Base-by-base conservation (phyloP, 2,797 vertebrate genomes). In the Cryptoprocta ferox region DNA sequence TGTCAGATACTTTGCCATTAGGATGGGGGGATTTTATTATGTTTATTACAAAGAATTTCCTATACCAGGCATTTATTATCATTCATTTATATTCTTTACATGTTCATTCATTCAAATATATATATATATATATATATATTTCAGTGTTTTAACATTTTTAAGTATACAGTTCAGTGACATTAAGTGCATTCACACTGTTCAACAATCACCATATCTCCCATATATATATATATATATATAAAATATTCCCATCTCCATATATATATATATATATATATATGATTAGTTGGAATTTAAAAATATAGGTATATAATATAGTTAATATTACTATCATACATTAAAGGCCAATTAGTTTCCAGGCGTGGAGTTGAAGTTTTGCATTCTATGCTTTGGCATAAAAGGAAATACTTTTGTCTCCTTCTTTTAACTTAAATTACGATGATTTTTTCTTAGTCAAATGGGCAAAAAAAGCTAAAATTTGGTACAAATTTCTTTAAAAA, bases 401-500 rank as follows among this genome's bases (percentile, higher is more conserved):
- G 5, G 37, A 73, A 21, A 42, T 2, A 26, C 26, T 28, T 78
- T 73, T 10, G 3, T 78, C 14, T 71, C 39, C 14, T 86, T 61
- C 18, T 42, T 39, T 95, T 83, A 56, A 92, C n/a, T 92, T 94
- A 94, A 78, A 56, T 82, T 92, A 75, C 83, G 13, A 95, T 78
- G 35, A 78, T 21, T 95, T 94, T 89, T 86, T 85, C 94, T 96
- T 88, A 92, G 37, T 89, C 10, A 45, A 83, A 66, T 92, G 70
- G 91, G 68, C 9, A 89, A 89, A 95, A 91, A 71, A 50, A 80
- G 1, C 24, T 95, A 85, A 92, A 96, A 65, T 78, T 63, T 61
- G 56, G 30, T 91, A 19, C 11, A 53, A 68, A 87, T 79, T 97
- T 96, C 4, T 70, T 90, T 96, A 86, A 92, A 97, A 86, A 96